Evolutionary conservation across 2,113 vertebrate species (phyloP).

Genomic region (Pseudonaja textilis): DNA sequence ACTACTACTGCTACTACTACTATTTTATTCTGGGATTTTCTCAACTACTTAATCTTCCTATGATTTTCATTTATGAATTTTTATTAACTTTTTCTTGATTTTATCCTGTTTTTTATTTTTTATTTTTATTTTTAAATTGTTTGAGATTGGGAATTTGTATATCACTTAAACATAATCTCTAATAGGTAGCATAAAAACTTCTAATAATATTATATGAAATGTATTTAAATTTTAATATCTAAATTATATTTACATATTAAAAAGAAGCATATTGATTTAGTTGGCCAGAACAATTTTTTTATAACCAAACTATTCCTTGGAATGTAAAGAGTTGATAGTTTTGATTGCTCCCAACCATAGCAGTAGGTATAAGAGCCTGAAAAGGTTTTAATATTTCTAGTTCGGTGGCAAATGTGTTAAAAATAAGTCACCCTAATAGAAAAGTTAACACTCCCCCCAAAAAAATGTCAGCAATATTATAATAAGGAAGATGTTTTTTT

Average conservation of each 20-base stretch:
- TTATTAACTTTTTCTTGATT: neutral
- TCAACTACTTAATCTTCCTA: neutral
- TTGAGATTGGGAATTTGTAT: neutral
- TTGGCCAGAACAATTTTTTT: neutral
- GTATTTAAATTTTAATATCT: too few species aligned
- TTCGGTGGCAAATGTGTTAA: neutral
- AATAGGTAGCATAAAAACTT: neutral
- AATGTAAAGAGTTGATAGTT: neutral
- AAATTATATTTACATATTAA: neutral
- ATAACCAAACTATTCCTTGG: neutral
- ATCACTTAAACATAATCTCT: neutral
- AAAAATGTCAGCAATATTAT: neutral
- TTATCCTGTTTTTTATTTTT: neutral
- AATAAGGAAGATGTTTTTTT: neutral
- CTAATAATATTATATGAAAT: neutral
- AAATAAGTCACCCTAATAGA: neutral
- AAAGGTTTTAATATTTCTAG: neutral
- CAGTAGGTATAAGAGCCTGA: neutral
- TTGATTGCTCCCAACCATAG: neutral
- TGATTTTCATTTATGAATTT: neutral
- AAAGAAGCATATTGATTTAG: neutral
- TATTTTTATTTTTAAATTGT: neutral
- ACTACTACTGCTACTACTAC: neutral
- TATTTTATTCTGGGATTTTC: neutral
- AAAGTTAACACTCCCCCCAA: neutral